Percentiles rank a stretch among this genome's conserved stretches.
These are phyloP conservation scores for Entosphenus tridentatus DNA, from an alignment of 2,113 vertebrate genomes.

Conservation along the genomic window DNA sequence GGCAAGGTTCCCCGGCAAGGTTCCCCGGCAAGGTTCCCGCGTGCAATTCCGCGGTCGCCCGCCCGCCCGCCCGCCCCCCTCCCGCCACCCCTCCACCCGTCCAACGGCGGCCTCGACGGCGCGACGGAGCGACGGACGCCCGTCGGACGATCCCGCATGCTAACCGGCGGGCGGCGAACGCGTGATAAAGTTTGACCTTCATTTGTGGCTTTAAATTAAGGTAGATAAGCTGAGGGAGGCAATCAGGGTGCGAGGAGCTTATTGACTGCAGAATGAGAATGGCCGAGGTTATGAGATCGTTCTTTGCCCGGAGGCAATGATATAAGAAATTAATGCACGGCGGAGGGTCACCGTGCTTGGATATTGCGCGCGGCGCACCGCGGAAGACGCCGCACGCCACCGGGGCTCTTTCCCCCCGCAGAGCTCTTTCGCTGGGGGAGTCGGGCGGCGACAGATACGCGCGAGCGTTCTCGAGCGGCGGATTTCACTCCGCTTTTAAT, in stretches of 20 bases:
- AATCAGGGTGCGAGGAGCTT: conserved; percentile 1
- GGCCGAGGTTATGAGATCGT: not conserved
- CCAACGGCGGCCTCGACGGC: not conserved
- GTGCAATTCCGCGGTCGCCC: not conserved
- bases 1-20: too few relatives aligned
- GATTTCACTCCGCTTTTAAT: too few relatives aligned
- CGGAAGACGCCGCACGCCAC: too few relatives aligned
- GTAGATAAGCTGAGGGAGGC: conserved; percentile 1
- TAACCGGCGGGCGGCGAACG: not conserved
- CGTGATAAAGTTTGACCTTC: conserved; percentile 7
- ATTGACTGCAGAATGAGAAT: conserved; percentile 6
- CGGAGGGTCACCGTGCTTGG: too few relatives aligned
- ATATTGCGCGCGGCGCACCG: too few relatives aligned
- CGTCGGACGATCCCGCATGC: not conserved
- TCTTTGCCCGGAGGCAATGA: too few relatives aligned
- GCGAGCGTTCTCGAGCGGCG: too few relatives aligned
- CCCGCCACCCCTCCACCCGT: not conserved
- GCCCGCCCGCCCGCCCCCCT: not conserved
- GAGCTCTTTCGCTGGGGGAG: too few relatives aligned
- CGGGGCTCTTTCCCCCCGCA: too few relatives aligned
- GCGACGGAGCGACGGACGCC: not conserved
- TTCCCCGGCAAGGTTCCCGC: too few relatives aligned
- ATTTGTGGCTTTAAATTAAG: conserved; percentile 5
- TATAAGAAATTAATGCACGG: too few relatives aligned
- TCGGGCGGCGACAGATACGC: too few relatives aligned